Evolutionary conservation across 2,797 vertebrate species (phyloP), one percentile per base, ranked within the genome.

Genomic region (Falco novaeseelandiae): DNA sequence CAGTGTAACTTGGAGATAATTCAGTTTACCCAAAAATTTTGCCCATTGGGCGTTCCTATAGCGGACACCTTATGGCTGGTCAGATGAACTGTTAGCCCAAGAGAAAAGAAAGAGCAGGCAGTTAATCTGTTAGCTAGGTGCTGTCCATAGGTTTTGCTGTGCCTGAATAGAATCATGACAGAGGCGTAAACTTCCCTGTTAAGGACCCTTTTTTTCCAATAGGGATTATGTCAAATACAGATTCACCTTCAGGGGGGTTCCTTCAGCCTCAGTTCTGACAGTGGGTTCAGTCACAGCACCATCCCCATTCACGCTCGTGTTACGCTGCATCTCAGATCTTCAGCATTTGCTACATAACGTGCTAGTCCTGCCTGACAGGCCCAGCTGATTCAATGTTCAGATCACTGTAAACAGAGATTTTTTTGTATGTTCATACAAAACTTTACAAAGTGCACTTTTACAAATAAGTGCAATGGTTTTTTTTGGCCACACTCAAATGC

Each of bases 281-380:
- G 17, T 25, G 23, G 19, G 12, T 88, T 78, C 27, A 44, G 11
- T 25, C 21, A 11, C 46, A 72, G 13, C 38, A 82, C 8, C 19
- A 20, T 51, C 3, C 10, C 16, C 30, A 0, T 10, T 80, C n/a
- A 27, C 22, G 49, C 3, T 49, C 25, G 17, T 21, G 20, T 34
- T 55, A 42, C 1, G 1, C 23, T 25, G 5, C 27, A 14, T 77
- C n/a, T 77, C 59, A 36, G 11, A 30, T 25, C 16, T 77, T 59
- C 40, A 40, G 26, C 0, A 1, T 61, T 77, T 85, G 44, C 49
- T 74, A n/a, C 4, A 3, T 7, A 63, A 74, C 0, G 0, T 30
- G 12, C 29, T 74, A 3, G 36, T 86, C 32, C 61, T 85, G 57
- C 5, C 59, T 59, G 34, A 29, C 40, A 10, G 27, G 9, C 19